Percentiles rank a stretch among this genome's conserved stretches.
These are phyloP conservation scores for Apodemus sylvaticus DNA, from an alignment of 2,113 vertebrate species.

Conservation along the genomic window DNA sequence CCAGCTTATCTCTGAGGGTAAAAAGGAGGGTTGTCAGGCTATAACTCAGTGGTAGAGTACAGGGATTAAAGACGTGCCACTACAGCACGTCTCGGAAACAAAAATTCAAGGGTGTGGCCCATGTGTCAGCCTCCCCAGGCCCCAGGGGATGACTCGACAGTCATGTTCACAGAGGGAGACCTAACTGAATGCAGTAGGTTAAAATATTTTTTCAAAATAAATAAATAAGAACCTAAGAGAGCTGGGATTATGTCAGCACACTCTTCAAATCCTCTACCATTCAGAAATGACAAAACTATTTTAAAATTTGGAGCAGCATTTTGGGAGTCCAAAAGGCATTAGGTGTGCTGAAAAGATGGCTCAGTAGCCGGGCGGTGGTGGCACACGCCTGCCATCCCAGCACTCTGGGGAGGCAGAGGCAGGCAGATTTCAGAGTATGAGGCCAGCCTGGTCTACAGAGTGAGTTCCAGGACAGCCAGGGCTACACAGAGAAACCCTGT, in stretches of 20 bases:
- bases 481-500: too few relatives aligned
- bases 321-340: conserved; percentile 30
- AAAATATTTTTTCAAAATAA: neutral
- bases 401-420: too few relatives aligned
- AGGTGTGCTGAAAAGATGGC: neutral
- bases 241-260: neutral
- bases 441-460: too few relatives aligned
- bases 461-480: too few relatives aligned
- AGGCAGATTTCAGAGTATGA: too few relatives aligned
- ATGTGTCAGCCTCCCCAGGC: neutral
- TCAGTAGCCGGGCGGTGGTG: too few relatives aligned
- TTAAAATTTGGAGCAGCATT: conserved; percentile 5
- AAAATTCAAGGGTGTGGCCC: neutral
- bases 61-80: neutral
- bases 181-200: neutral
- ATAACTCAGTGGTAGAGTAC: neutral
- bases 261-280: neutral
- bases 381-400: too few relatives aligned
- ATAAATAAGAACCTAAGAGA: neutral
- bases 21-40: too few relatives aligned
- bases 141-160: neutral
- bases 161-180: neutral
- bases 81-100: neutral
- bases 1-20: neutral
- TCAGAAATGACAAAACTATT: conserved; percentile 1